Evolutionary conservation across 2,888 invertebrate genomes (phyloP).

Genomic region (Nymphalis urticae): DNA sequence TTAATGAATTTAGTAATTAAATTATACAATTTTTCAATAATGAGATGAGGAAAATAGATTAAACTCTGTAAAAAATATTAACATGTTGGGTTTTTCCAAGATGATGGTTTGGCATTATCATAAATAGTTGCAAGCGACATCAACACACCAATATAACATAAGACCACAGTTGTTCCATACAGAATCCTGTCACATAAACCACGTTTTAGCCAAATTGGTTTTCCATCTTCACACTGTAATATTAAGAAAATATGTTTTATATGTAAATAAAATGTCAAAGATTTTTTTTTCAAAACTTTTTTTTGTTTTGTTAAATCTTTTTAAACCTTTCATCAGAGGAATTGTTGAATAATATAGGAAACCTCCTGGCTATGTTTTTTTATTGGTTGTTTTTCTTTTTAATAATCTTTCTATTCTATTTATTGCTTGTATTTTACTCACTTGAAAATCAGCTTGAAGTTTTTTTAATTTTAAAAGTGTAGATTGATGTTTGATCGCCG

Average conservation of each 20-base stretch:
- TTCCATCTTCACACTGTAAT: constrained; percentile 56
- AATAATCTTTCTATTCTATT: too few relatives aligned
- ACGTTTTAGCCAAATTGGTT: constrained; percentile 59
- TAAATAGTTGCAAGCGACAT: constrained; percentile 41
- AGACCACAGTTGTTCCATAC: constrained; percentile 46
- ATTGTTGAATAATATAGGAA: too few relatives aligned
- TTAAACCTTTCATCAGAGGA: too few relatives aligned
- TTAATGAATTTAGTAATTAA: too few relatives aligned
- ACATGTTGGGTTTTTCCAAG: constrained; percentile 44
- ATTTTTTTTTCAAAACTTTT: neutral
- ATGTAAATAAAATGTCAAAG: neutral
- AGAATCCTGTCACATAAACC: constrained; percentile 55
- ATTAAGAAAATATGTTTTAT: constrained; percentile 1
- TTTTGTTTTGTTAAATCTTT: neutral
- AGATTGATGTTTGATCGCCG: constrained; percentile 30
- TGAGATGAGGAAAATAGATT: too few relatives aligned
- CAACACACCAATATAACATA: constrained; percentile 43
- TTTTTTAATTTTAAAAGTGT: constrained; percentile 47
- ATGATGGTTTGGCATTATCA: constrained; percentile 48
- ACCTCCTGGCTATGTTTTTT: too few relatives aligned
- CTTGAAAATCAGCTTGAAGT: constrained; percentile 51
- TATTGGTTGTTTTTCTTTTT: neutral
- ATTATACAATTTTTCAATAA: too few relatives aligned
- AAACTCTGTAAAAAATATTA: constrained; percentile 13
- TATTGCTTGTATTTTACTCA: constrained; percentile 27